Evolutionary conservation across 2,797 vertebrate genomes (phyloP), one percentile per base, ranked within the genome.

Genomic region (Thamnophis elegans): DNA sequence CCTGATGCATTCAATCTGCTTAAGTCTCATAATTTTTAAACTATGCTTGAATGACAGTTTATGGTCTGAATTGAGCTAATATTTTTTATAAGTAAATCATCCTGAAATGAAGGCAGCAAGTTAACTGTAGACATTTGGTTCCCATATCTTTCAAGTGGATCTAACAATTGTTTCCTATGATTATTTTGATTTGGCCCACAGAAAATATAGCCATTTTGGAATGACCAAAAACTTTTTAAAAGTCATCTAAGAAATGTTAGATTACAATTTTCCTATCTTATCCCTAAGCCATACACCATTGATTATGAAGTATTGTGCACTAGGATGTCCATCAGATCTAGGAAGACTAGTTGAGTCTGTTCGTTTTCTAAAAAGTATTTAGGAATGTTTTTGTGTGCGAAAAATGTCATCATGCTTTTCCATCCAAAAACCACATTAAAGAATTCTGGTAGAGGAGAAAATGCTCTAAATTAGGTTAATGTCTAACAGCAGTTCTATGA

Each of bases 401-500:
- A 95, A 97, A 97, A 97, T 96, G 93, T 94, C 94, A 92, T 95
- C 94, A 96, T 96, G 93, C 89, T 97, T 95, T 96, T 96, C 97
- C 96, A 96, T 88, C 42, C 95, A 32, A 88, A 93, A 96, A 94
- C 96, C 97, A 97, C 96, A 96, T 97, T 47, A 97, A 97, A 97
- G 94, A 90, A 94, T 92, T 94, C 94, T 92, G 96, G 95, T 93
- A 96, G 93, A 96, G 94, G 96, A 11, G 95, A 95, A 96, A 96
- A 97, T 96, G 97, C 95, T 96, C 96, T 96, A 95, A 96, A 96
- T 97, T 97, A 97, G 94, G 93, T 96, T 97, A 95, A 96, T 96
- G 95, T 96, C 96, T 96, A 96, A 95, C 96, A 96, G 93, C 96
- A 96, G 96, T 94, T 94, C 93, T 94, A 94, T 86, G 95, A 94